Evolutionary conservation across 2,113 vertebrate species (phyloP).

Genomic region (Paratilapia polleni): DNA sequence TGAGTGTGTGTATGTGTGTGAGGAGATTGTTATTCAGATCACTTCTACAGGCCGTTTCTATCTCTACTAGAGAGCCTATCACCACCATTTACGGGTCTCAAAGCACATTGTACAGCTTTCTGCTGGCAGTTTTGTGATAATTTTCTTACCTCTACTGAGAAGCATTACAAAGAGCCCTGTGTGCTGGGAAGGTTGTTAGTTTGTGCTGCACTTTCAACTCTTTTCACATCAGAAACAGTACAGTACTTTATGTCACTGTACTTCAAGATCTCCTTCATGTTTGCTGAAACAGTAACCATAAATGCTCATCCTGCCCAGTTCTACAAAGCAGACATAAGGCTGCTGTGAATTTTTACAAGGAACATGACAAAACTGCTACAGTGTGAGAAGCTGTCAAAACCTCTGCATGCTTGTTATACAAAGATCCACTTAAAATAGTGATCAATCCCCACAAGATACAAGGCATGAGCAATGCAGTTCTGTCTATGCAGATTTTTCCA

Average conservation of each 20-base stretch:
- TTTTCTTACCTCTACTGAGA: slow-evolving; percentile 7
- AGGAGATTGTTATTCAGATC: slow-evolving; percentile 30
- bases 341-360: slow-evolving; percentile 47
- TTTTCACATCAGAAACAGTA: neutral
- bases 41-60: slow-evolving; percentile 12
- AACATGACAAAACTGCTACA: slow-evolving; percentile 16
- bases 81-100: slow-evolving; percentile 17
- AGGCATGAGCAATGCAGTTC: neutral
- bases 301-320: slow-evolving; percentile 15
- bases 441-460: slow-evolving; percentile 33
- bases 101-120: slow-evolving; percentile 7
- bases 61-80: slow-evolving; percentile 18
- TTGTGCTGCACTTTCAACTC: slow-evolving; percentile 15
- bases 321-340: slow-evolving; percentile 51
- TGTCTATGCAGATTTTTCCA: neutral
- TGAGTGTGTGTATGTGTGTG: neutral
- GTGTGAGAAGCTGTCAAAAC: slow-evolving; percentile 37
- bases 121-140: slow-evolving; percentile 17
- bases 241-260: neutral
- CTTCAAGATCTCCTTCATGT: slow-evolving; percentile 8
- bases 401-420: slow-evolving; percentile 31
- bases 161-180: slow-evolving; percentile 24
- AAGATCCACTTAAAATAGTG: slow-evolving; percentile 24
- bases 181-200: slow-evolving; percentile 38
- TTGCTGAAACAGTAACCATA: slow-evolving; percentile 28